A percentile compares a stretch with the other conserved stretches of the same genome.
These are phyloP conservation scores for Ibycter americanus DNA, from an alignment of 2,797 vertebrate species.

Conservation along the genomic window DNA sequence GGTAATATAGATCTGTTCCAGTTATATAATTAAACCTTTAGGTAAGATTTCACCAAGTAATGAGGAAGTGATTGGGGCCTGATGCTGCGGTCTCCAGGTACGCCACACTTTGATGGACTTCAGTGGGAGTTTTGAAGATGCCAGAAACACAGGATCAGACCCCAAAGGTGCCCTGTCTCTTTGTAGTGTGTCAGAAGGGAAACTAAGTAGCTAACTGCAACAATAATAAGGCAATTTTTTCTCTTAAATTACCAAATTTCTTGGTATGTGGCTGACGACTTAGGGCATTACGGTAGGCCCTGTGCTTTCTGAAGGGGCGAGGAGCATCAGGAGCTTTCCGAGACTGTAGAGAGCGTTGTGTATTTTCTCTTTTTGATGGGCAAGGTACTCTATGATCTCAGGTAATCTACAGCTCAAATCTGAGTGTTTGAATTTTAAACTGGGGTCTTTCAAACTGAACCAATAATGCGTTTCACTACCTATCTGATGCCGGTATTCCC, in stretches of 20 bases:
- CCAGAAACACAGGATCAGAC: neutral
- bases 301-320: neutral
- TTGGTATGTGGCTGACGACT: neutral
- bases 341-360: neutral
- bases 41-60: neutral
- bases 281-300: neutral
- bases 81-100: neutral
- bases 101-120: neutral
- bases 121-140: neutral
- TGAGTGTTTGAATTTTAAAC: constrained; percentile 8
- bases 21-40: neutral
- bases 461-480: neutral
- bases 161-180: neutral
- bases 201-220: neutral
- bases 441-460: neutral
- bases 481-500: neutral
- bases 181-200: neutral
- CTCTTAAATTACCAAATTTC: neutral
- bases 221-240: neutral
- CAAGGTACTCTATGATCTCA: neutral
- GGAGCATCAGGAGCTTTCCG: neutral
- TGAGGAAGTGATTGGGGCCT: neutral
- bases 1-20: neutral
- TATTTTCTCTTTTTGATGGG: neutral
- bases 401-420: neutral